These are phyloP conservation scores for Phodopus roborovskii DNA, from an alignment of 2,113 vertebrate genomes.

Conservation along the genomic window DNA sequence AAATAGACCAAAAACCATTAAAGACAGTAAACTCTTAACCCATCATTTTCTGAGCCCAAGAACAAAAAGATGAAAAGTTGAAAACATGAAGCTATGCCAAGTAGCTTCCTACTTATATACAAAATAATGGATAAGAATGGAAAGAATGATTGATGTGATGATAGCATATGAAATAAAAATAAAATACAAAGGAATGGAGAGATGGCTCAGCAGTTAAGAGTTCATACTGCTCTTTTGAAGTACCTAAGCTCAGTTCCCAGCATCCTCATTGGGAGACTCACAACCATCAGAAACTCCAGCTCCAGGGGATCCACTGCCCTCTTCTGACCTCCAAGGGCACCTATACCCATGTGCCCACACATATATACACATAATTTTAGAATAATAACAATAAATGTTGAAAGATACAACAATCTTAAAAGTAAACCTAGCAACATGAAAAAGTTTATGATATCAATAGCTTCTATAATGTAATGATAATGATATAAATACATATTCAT, in stretches of 20 bases:
- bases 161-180: conserved; percentile 43
- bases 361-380: not conserved
- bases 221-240: not conserved
- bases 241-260: not conserved
- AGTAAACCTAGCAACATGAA: conserved; percentile 43
- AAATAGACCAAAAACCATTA: conserved; percentile 48
- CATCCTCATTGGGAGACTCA: not conserved
- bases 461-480: conserved; percentile 46
- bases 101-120: not conserved
- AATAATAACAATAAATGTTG: not conserved
- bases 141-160: not conserved
- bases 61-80: not conserved
- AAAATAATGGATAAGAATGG: not conserved
- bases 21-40: conserved; percentile 28
- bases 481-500: conserved; percentile 8
- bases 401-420: conserved; percentile 39
- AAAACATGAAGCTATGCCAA: not conserved
- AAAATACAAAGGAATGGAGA: not conserved
- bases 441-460: conserved; percentile 19
- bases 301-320: not conserved
- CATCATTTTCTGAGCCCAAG: not conserved
- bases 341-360: not conserved
- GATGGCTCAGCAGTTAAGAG: not conserved
- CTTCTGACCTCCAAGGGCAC: not conserved
- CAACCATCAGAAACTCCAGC: not conserved